phyloP scores from a whole-genome alignment of 2,888 invertebrate genomes.

The Lasioglossum zephyrum region DNA sequence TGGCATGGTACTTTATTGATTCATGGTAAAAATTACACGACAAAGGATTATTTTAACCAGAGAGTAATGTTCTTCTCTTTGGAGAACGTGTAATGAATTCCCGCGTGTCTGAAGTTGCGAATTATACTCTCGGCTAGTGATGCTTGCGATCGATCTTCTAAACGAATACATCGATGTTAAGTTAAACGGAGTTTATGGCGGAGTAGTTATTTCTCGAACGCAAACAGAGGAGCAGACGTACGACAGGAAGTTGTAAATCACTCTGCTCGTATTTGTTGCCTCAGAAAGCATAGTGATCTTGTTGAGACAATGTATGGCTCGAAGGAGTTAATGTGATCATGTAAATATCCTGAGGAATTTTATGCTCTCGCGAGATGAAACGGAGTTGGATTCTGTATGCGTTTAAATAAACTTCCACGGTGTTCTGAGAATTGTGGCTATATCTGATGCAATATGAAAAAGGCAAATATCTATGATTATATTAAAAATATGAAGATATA shows the following conservation, averaged over 20 bases:
- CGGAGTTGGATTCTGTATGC: background rate
- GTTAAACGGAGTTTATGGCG: slow-evolving; percentile 24
- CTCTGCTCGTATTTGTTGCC: slow-evolving; percentile 23
- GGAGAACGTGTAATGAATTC: slow-evolving; percentile 22
- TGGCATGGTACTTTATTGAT: background rate
- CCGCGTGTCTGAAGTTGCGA: background rate
- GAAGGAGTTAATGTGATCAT: background rate
- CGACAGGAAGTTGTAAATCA: slow-evolving; percentile 30
- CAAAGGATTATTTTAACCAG: background rate
- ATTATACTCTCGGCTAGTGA: slow-evolving; percentile 17
- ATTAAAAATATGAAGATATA: background rate
- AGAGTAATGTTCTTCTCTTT: background rate
- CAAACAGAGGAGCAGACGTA: slow-evolving; percentile 29
- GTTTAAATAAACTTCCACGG: background rate
- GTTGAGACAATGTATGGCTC: background rate
- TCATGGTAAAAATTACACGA: background rate
- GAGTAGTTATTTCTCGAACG: slow-evolving; percentile 30
- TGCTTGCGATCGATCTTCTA: slow-evolving; percentile 6
- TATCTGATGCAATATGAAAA: background rate
- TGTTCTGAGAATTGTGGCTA: background rate
- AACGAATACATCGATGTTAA: slow-evolving; percentile 31
- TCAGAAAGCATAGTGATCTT: slow-evolving; percentile 21
- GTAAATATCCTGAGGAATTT: background rate
- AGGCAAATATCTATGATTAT: background rate
- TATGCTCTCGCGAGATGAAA: background rate